A percentile compares a stretch with the other conserved stretches of the same genome.
phyloP scores from a whole-genome alignment of 2,888 invertebrate genomes.

The Fragum whitleyi region DNA sequence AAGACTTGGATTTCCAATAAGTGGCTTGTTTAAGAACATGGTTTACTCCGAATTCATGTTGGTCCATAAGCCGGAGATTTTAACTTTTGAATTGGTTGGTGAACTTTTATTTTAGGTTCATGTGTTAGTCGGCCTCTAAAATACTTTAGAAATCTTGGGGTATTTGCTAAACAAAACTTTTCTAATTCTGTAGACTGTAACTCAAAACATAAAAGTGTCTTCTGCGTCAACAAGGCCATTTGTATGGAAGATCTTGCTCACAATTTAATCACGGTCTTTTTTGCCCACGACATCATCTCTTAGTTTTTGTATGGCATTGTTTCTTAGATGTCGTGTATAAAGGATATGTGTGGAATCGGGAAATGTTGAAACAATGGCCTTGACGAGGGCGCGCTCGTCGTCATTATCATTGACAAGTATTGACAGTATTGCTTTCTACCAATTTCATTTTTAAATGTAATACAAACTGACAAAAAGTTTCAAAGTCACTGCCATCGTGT shows the following conservation, averaged over 20 bases:
- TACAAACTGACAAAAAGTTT: constrained; percentile 45
- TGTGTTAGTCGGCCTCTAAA: not conserved
- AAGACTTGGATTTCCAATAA: constrained; percentile 16
- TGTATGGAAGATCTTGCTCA: not conserved
- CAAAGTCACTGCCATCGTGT: constrained; percentile 57
- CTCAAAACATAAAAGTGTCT: not conserved
- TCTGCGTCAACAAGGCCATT: not conserved
- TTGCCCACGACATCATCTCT: not conserved
- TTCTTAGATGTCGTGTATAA: constrained; percentile 41
- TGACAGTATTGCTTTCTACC: not conserved
- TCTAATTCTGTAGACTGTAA: not conserved
- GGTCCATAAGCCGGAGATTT: not conserved
- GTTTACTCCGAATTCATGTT: not conserved
- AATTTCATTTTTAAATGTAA: constrained; percentile 45
- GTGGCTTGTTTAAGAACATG: constrained; percentile 14
- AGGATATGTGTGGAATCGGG: constrained; percentile 50
- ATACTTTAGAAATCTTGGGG: not conserved
- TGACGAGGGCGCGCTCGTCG: constrained; percentile 37
- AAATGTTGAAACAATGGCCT: constrained; percentile 24
- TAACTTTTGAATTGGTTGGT: not conserved
- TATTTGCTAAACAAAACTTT: not conserved
- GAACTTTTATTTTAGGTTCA: not conserved
- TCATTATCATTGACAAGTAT: constrained; percentile 24
- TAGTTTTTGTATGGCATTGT: constrained; percentile 33
- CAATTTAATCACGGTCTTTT: not conserved